Conservation (phyloP, 2,113 vertebrate species). For the Colaptes auratus region DNA sequence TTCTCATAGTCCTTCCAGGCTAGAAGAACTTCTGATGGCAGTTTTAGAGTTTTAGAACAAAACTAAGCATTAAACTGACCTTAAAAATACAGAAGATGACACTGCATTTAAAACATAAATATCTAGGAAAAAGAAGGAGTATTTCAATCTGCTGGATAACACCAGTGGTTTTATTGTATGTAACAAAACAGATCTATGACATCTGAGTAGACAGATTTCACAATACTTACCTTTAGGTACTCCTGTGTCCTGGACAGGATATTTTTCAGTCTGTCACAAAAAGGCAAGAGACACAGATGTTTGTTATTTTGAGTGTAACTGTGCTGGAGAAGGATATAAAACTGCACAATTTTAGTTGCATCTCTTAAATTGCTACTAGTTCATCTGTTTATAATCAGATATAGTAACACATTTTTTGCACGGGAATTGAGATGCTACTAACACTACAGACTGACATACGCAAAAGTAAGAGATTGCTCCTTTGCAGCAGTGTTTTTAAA, state of each 20-base stretch:
- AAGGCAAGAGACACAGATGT: constrained; percentile 8
- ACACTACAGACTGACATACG: not conserved
- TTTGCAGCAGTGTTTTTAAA: not conserved
- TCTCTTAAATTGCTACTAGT: not conserved
- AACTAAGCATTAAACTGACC: not conserved
- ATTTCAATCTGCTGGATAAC: not conserved
- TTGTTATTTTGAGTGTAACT: constrained; percentile 27
- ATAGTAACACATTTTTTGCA: not conserved
- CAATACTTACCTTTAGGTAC: constrained; percentile 82
- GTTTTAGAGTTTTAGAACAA: not conserved
- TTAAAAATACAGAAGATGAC: not conserved
- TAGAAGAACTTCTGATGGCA: not conserved
- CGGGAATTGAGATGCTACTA: not conserved
- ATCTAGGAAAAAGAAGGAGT: not conserved
- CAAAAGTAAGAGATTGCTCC: not conserved
- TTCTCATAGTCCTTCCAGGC: not conserved
- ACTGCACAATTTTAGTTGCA: not conserved
- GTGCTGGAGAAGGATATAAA: not conserved
- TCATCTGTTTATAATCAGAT: not conserved
- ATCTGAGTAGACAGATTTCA: not conserved
- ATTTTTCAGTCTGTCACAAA: constrained; percentile 85
- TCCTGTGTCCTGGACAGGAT: constrained; percentile 93
- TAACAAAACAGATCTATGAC: not conserved
- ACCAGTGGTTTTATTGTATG: not conserved
- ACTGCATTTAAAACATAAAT: not conserved